Percentiles rank a stretch among this genome's conserved stretches.
Conservation (phyloP, 1,140 invertebrate species). For the Gryon sp. region DNA sequence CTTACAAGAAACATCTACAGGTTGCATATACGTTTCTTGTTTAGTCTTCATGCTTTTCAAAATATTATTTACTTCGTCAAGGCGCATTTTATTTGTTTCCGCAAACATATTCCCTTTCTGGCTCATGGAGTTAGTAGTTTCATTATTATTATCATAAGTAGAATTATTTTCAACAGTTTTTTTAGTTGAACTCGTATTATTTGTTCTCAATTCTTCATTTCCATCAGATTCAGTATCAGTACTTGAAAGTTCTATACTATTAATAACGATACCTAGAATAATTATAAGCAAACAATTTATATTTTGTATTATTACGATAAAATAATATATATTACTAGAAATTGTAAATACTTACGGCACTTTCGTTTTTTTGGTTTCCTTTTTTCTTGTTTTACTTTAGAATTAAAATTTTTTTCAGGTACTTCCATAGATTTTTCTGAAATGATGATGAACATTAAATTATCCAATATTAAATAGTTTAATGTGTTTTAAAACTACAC, state of each 20-base stretch:
- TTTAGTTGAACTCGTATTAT: background rate
- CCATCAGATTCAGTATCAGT: background rate
- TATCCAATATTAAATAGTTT: no score
- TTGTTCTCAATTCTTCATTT: background rate
- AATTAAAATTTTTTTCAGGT: no score
- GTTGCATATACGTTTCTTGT: no score
- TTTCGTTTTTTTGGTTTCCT: background rate
- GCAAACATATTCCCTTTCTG: no score
- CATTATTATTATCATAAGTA: background rate
- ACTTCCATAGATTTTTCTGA: no score
- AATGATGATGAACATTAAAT: no score
- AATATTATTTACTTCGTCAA: constrained; percentile 1
- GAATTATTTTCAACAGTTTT: background rate
- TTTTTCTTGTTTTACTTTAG: background rate
- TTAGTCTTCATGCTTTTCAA: constrained; percentile 3
- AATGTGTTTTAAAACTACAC: no score
- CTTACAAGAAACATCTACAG: no score
- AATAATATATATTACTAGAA: no score
- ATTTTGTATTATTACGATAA: background rate
- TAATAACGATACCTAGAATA: background rate
- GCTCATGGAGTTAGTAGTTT: no score
- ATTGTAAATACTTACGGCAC: background rate
- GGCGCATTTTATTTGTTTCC: no score
- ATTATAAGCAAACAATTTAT: background rate
- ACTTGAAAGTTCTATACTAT: constrained; percentile 6